Conservation (phyloP, 2,113 vertebrate genomes). For the Nematolebias whitei region DNA sequence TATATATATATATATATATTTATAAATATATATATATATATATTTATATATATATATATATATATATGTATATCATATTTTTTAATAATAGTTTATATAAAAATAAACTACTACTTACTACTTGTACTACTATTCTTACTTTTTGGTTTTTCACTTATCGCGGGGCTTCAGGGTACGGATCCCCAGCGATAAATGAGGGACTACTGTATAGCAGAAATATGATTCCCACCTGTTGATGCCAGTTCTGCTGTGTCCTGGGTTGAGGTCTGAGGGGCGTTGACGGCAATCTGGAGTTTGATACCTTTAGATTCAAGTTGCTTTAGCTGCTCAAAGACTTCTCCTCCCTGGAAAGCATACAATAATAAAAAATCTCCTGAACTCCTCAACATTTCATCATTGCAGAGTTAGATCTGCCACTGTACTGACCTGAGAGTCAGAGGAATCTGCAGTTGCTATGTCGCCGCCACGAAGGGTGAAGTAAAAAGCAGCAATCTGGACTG, state of each 20-base stretch:
- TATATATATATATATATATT: too few relatives aligned
- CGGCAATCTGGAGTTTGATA: constrained; percentile 74
- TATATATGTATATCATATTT: too few relatives aligned
- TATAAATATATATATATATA: too few relatives aligned
- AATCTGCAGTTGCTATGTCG: constrained; percentile 16
- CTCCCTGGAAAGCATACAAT: constrained; percentile 63
- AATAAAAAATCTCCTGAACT: neutral
- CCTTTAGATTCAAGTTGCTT: constrained; percentile 71
- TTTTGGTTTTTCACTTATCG: too few relatives aligned
- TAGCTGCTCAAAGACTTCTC: constrained; percentile 72
- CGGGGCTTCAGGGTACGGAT: too few relatives aligned
- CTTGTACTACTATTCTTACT: too few relatives aligned
- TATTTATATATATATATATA: too few relatives aligned
- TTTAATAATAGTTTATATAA: too few relatives aligned
- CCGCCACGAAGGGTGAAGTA: constrained; percentile 77
- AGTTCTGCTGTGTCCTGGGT: constrained; percentile 71
- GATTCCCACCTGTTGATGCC: constrained; percentile 58
- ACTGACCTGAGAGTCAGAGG: constrained; percentile 67
- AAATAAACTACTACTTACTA: too few relatives aligned
- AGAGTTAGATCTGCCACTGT: neutral
- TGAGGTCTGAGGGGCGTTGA: constrained; percentile 76
- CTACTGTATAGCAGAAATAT: too few relatives aligned
- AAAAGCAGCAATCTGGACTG: constrained; percentile 79
- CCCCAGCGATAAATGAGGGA: too few relatives aligned
- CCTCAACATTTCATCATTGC: neutral